Percentiles rank a stretch among this genome's conserved stretches.
Evolutionary conservation across 2,888 invertebrate genomes (phyloP).

Genomic region (Lingula anatina): DNA sequence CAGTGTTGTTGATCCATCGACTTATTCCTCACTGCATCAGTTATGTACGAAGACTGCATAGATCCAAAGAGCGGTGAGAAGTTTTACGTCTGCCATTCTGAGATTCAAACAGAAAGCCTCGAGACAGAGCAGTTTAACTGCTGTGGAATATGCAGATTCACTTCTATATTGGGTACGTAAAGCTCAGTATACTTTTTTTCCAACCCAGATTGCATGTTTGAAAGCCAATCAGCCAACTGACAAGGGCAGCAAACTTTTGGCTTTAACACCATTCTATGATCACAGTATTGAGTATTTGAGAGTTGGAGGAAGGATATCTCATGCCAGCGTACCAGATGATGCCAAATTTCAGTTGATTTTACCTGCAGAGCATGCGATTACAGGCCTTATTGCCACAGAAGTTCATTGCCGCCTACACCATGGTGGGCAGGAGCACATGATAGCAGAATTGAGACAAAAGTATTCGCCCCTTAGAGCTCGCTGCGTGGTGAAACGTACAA

Average conservation of each 20-base stretch:
- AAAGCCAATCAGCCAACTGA: not conserved
- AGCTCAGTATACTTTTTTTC: not conserved
- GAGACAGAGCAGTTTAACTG: not conserved
- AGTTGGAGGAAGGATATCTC: not conserved
- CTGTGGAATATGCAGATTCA: not conserved
- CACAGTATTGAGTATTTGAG: not conserved
- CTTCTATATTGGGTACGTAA: not conserved
- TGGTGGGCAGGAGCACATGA: not conserved
- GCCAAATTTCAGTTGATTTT: slow-evolving; percentile 1
- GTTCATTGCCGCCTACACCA: not conserved
- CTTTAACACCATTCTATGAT: not conserved
- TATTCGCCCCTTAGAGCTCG: not conserved
- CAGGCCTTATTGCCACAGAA: not conserved
- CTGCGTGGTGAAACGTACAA: not conserved
- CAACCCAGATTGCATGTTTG: not conserved
- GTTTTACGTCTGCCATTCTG: not conserved
- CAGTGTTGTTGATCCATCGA: not conserved
- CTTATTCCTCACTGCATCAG: not conserved
- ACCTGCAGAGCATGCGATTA: not conserved
- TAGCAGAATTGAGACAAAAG: not conserved
- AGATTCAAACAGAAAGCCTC: not conserved
- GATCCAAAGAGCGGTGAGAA: not conserved
- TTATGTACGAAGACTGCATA: not conserved
- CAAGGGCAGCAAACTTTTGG: not conserved
- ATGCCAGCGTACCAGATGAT: not conserved